Base-by-base conservation (phyloP, 2,888 invertebrate species). In the Polymixis lichenea region DNA sequence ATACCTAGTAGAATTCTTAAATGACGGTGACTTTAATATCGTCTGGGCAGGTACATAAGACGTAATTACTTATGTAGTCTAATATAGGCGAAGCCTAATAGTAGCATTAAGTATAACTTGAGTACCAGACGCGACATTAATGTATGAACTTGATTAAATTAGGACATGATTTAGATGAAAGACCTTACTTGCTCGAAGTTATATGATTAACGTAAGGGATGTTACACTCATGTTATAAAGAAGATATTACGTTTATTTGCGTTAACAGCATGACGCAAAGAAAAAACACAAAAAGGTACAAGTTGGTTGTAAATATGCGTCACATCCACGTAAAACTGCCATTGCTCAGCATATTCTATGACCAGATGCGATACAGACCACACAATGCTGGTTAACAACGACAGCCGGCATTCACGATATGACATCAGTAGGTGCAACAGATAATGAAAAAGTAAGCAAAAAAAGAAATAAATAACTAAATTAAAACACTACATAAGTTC, bases 91-190 rank as follows among this genome's bases (percentile, higher is more conserved):
- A 46, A 25, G 19, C 46, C 11, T 73, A 58, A 75, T n/a, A 9
- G 9, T 28, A 22, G 17, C n/a, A 0, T 51, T 22, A 43, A 46
- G 6, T 46, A 25, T 13, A 32, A 25, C n/a, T 28, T 58, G 9
- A 28, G 58, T n/a, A 6, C 19, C 28, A 79, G 43, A 17, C 17
- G 32, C 28, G 2, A 46, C 25, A 17, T 70, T 76, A 78, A 58
- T 46, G 73, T 72, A 53, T 11, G 17, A 19, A 28, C 19, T 80
- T 49, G 53, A 61, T 74, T 80, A 61, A 77, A 80, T 77, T 53
- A 77, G 11, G 46, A 38, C 32, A 61, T 73, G 32, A 73, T 60
- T 80, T 32, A 74, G 25, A 49, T 55, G 53, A 19, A 74, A 74
- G 25, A 15, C 46, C 32, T 51, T 38, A 28, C 38, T 43, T 38